Conservation (phyloP, 2,113 vertebrate genomes). For the Heterotilapia buettikoferi region DNA sequence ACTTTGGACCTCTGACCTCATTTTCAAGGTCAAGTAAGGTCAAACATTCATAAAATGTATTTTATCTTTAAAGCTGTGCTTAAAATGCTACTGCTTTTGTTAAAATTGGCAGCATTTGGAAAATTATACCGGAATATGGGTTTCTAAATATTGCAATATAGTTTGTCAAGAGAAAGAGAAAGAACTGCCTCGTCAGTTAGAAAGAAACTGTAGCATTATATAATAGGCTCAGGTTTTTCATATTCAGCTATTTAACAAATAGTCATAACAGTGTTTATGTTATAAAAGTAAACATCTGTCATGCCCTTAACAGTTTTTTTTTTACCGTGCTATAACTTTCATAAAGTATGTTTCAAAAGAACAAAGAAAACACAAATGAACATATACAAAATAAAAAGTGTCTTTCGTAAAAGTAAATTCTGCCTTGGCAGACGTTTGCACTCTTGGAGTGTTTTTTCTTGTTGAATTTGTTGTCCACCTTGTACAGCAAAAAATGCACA, state of each 20-base stretch:
- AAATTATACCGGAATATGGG: neutral
- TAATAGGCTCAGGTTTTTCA: neutral
- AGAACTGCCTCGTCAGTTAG: neutral
- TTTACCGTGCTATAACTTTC: neutral
- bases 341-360: neutral
- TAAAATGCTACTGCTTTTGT: neutral
- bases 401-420: neutral
- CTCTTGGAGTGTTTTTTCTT: neutral
- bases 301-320: neutral
- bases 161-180: neutral
- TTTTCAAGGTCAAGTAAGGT: neutral
- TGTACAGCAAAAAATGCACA: neutral
- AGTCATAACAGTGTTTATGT: neutral
- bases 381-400: neutral
- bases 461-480: neutral
- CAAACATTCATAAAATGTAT: neutral
- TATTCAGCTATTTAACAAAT: neutral
- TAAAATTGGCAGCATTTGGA: neutral
- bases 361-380: neutral
- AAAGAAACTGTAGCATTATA: neutral
- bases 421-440: neutral
- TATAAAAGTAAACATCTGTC: neutral
- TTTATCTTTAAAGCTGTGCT: neutral
- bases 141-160: neutral
- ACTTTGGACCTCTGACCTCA: neutral